Percentiles rank a stretch among this genome's conserved stretches.
Evolutionary conservation across 2,888 invertebrate species (phyloP).

Genomic region (Suillia variegata): DNA sequence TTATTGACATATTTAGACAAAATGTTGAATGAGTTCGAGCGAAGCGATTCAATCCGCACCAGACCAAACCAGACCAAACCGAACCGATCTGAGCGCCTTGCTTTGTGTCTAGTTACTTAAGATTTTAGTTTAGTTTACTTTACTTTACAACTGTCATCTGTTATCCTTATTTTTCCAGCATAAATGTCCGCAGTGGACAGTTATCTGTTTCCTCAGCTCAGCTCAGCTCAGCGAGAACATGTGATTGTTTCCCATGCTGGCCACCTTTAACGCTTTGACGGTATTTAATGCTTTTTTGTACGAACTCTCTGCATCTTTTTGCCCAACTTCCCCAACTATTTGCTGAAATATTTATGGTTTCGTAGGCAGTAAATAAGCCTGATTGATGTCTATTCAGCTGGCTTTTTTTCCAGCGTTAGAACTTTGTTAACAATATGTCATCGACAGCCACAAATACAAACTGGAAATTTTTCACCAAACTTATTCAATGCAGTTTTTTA

Average conservation of each 20-base stretch:
- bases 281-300: too few species aligned
- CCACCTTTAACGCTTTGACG: not conserved
- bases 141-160: constrained; percentile 3
- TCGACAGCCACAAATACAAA: not conserved
- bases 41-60: too few species aligned
- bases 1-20: not conserved
- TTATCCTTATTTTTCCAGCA: not conserved
- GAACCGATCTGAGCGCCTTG: too few species aligned
- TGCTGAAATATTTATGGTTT: not conserved
- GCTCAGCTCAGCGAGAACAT: too few species aligned
- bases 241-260: not conserved
- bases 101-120: too few species aligned
- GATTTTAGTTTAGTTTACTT: too few species aligned
- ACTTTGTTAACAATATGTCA: not conserved
- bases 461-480: not conserved
- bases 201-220: too few species aligned
- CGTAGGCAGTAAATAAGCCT: not conserved
- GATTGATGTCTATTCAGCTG: not conserved
- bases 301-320: too few species aligned
- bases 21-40: too few species aligned
- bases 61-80: too few species aligned
- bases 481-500: not conserved
- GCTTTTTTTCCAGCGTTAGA: not conserved
- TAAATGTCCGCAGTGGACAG: not conserved
- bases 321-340: too few species aligned